Percentiles rank a stretch among this genome's conserved stretches.
These are phyloP conservation scores for Oreochromis mossambicus DNA, from an alignment of 2,797 vertebrate species.

Conservation along the genomic window DNA sequence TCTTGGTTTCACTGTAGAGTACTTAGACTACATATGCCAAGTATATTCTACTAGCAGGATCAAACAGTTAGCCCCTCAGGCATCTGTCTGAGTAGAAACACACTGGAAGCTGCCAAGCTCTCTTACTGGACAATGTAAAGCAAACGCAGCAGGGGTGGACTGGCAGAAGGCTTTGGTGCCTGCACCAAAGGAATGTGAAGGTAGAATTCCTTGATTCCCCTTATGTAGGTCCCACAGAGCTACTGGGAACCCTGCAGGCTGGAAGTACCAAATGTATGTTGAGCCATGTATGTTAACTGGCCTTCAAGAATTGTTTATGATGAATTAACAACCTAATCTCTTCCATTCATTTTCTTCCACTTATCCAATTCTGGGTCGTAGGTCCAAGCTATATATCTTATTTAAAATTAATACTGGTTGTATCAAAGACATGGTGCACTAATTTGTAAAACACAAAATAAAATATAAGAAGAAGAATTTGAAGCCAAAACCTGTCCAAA, in stretches of 20 bases:
- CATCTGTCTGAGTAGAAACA: background rate
- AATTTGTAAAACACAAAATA: background rate
- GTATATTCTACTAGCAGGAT: background rate
- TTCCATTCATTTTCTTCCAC: background rate
- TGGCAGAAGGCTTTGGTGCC: background rate
- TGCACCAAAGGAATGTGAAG: background rate
- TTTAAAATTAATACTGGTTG: background rate
- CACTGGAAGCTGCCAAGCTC: background rate
- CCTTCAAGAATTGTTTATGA: background rate
- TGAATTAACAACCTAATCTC: background rate
- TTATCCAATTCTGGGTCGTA: no score
- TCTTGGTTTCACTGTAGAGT: background rate
- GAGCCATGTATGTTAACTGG: background rate
- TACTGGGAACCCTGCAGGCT: background rate
- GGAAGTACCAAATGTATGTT: background rate
- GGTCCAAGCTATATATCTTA: background rate
- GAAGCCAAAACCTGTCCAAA: background rate
- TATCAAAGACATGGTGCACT: background rate
- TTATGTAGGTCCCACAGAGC: background rate
- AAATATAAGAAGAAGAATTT: background rate
- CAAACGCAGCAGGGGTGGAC: background rate
- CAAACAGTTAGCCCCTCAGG: background rate
- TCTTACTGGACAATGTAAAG: background rate
- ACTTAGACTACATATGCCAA: background rate
- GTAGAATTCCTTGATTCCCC: background rate